Conservation (phyloP, 2,797 vertebrate species). For the Remorina albescens region DNA sequence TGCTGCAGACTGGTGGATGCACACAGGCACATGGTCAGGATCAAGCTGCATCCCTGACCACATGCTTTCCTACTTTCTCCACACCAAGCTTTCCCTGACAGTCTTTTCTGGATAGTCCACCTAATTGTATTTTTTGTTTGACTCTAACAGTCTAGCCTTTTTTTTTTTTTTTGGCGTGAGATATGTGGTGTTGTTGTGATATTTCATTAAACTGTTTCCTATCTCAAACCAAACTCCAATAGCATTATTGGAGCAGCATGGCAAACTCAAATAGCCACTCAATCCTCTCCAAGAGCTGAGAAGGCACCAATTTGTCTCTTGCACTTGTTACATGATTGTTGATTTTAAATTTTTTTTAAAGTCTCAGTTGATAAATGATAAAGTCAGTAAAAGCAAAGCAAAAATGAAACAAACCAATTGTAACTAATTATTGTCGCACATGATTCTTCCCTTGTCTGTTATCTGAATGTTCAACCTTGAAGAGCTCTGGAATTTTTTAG, state of each 20-base stretch:
- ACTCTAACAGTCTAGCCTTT: background rate
- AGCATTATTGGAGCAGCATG: too few species aligned
- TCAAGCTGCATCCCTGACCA: constrained; percentile 25
- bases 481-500: too few species aligned
- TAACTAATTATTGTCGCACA: too few species aligned
- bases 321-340: background rate
- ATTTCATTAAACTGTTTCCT: background rate
- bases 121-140: background rate
- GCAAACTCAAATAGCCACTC: too few species aligned
- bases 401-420: too few species aligned
- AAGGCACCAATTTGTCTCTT: background rate
- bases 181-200: background rate
- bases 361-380: background rate
- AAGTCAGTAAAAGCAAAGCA: background rate
- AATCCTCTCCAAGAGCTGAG: background rate
- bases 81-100: background rate
- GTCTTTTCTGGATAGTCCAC: background rate
- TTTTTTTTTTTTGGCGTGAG: too few species aligned
- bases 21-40: constrained; percentile 44
- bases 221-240: constrained; percentile 17
- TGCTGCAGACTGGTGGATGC: constrained; percentile 49
- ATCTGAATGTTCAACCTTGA: too few species aligned
- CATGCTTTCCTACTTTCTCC: constrained; percentile 13
- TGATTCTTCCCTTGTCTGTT: too few species aligned
- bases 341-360: background rate